Conservation (phyloP, 2,888 invertebrate genomes). For the Gymnosoma rotundatum region DNA sequence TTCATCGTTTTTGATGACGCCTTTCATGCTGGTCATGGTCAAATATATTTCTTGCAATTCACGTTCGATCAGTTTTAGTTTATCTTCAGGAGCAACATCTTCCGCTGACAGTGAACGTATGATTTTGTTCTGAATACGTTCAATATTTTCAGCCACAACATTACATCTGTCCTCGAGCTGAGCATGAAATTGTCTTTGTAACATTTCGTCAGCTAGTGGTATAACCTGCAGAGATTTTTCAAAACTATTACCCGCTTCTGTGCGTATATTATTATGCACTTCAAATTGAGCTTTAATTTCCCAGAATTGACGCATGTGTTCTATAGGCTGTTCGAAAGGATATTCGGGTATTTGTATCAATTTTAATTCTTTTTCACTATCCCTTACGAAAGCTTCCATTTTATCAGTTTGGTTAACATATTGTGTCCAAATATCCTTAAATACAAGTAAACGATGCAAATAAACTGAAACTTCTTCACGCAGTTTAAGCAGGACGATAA, state of each 20-base stretch:
- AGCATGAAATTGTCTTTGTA: conserved; percentile 90
- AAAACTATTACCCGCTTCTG: conserved; percentile 88
- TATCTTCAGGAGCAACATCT: conserved; percentile 89
- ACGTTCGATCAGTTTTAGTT: conserved; percentile 88
- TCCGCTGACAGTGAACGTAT: conserved; percentile 88
- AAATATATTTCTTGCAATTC: conserved; percentile 89
- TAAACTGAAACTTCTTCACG: conserved; percentile 90
- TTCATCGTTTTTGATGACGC: conserved; percentile 91
- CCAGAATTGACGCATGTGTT: conserved; percentile 92
- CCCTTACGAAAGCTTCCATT: conserved; percentile 89
- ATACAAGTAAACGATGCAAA: conserved; percentile 87
- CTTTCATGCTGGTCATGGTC: conserved; percentile 88
- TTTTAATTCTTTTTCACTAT: conserved; percentile 88
- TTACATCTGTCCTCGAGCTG: conserved; percentile 91
- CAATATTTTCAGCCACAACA: conserved; percentile 85
- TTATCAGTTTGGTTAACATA: conserved; percentile 89
- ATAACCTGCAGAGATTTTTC: conserved; percentile 90
- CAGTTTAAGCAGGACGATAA: conserved; percentile 88
- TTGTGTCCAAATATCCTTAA: conserved; percentile 89
- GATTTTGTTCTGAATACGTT: conserved; percentile 86
- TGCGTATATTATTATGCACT: conserved; percentile 89
- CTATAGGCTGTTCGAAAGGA: conserved; percentile 85
- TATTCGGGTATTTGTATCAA: conserved; percentile 86
- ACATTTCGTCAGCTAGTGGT: conserved; percentile 92
- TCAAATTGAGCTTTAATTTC: conserved; percentile 94